Conservation (phyloP, 2,888 invertebrate genomes). For the Cosmorhoe ocellata region DNA sequence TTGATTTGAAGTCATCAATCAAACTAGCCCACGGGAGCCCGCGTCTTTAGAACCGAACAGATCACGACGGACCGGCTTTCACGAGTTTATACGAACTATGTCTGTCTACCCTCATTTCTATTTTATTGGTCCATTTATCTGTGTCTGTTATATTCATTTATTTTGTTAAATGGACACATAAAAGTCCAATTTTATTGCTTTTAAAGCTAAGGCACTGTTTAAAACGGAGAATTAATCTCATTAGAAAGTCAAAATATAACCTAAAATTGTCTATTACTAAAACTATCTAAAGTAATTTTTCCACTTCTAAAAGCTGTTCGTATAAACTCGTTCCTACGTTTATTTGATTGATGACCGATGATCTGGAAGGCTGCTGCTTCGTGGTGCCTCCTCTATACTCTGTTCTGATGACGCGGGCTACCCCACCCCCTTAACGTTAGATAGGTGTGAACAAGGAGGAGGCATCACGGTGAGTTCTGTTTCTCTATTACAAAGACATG, state of each 20-base stretch:
- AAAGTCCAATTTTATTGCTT: too few relatives aligned
- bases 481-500: conserved; percentile 33
- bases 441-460: conserved; percentile 51
- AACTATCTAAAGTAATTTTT: too few relatives aligned
- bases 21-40: conserved; percentile 65
- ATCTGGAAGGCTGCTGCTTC: conserved; percentile 73
- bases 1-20: conserved; percentile 83
- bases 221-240: too few relatives aligned
- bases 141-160: too few relatives aligned
- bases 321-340: conserved; percentile 36
- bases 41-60: conserved; percentile 79
- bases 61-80: conserved; percentile 75
- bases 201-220: too few relatives aligned
- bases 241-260: too few relatives aligned
- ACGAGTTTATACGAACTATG: conserved; percentile 40
- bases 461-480: conserved; percentile 75
- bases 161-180: too few relatives aligned
- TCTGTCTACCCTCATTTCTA: conserved; percentile 11
- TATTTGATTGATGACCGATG: conserved; percentile 79
- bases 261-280: too few relatives aligned
- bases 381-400: conserved; percentile 80
- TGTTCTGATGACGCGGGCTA: conserved; percentile 78
- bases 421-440: conserved; percentile 36
- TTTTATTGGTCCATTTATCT: too few relatives aligned
- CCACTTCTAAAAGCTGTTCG: conserved; percentile 37